Percentiles rank a stretch among this genome's conserved stretches.
Evolutionary conservation across 2,113 vertebrate species (phyloP).

Genomic region (Hassar affinis): DNA sequence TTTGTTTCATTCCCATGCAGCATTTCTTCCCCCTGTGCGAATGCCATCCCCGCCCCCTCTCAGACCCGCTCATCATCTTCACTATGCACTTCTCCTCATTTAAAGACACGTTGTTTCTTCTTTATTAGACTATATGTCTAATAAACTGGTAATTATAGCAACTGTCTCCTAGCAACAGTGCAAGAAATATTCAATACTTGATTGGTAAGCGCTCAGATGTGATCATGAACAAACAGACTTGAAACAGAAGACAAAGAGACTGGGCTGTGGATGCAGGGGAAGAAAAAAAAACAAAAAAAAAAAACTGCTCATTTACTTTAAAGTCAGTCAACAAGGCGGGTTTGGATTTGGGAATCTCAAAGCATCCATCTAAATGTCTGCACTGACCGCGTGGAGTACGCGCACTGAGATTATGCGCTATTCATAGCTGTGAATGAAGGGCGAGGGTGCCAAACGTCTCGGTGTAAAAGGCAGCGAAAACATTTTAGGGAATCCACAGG

Average conservation of each 20-base stretch:
- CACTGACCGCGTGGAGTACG: slow-evolving; percentile 68
- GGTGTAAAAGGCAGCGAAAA: slow-evolving; percentile 63
- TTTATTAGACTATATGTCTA: slow-evolving; percentile 69
- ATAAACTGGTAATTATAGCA: slow-evolving; percentile 67
- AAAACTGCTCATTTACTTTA: slow-evolving; percentile 31
- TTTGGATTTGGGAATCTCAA: slow-evolving; percentile 68
- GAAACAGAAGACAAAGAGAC: neutral
- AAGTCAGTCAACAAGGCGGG: slow-evolving; percentile 68
- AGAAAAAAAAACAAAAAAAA: neutral
- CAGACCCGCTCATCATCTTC: slow-evolving; percentile 24
- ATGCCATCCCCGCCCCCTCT: slow-evolving; percentile 13
- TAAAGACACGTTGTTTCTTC: slow-evolving; percentile 62
- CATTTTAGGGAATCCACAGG: slow-evolving; percentile 70
- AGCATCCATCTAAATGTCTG: slow-evolving; percentile 72
- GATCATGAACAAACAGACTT: slow-evolving; percentile 58
- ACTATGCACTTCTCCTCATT: slow-evolving; percentile 46
- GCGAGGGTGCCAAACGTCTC: slow-evolving; percentile 63
- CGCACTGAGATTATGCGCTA: slow-evolving; percentile 67
- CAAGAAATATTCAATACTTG: slow-evolving; percentile 67
- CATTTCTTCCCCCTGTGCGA: neutral
- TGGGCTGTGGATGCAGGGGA: too few relatives aligned
- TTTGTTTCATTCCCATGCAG: neutral
- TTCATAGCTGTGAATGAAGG: slow-evolving; percentile 74
- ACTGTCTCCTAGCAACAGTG: slow-evolving; percentile 77
- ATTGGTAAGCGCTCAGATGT: slow-evolving; percentile 66